Evolutionary conservation across 2,888 invertebrate species (phyloP).

Genomic region (Panzeria rudis): DNA sequence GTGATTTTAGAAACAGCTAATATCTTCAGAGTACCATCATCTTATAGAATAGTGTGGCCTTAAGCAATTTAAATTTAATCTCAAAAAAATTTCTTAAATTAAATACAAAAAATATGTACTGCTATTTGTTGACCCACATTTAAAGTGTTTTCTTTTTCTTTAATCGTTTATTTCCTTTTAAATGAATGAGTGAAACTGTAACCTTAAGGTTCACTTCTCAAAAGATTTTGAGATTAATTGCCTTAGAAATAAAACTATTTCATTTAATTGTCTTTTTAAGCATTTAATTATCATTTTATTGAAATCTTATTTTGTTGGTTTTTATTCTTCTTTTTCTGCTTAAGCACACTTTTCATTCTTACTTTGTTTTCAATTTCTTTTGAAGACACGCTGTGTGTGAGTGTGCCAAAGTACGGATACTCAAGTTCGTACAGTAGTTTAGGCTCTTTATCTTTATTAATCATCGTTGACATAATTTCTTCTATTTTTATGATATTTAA

Average conservation of each 20-base stretch:
- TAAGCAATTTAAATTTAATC: not conserved
- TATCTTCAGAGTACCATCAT: not conserved
- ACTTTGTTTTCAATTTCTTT: conserved; percentile 35
- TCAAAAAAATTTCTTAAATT: not conserved
- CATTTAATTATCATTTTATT: conserved; percentile 63
- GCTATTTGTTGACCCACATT: conserved; percentile 18
- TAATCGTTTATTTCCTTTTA: conserved; percentile 12
- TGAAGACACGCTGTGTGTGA: not conserved
- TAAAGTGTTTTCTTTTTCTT: not conserved
- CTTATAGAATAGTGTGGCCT: not conserved
- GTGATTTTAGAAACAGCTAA: not conserved
- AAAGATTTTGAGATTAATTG: conserved; percentile 56
- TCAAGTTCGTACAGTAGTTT: conserved; percentile 38
- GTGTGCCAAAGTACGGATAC: conserved; percentile 13
- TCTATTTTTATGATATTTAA: conserved; percentile 33
- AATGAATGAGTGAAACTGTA: conserved; percentile 25
- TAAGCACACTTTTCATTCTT: conserved; percentile 38
- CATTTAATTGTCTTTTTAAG: conserved; percentile 33
- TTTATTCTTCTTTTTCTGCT: conserved; percentile 18
- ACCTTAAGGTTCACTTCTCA: conserved; percentile 40
- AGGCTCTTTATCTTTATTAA: conserved; percentile 47
- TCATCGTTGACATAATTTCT: conserved; percentile 64
- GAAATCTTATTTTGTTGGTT: conserved; percentile 58
- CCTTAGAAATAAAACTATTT: conserved; percentile 38
- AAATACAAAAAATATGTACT: not conserved